Base-by-base conservation (phyloP, 2,797 vertebrate species). In the Phylloscopus collybita region DNA sequence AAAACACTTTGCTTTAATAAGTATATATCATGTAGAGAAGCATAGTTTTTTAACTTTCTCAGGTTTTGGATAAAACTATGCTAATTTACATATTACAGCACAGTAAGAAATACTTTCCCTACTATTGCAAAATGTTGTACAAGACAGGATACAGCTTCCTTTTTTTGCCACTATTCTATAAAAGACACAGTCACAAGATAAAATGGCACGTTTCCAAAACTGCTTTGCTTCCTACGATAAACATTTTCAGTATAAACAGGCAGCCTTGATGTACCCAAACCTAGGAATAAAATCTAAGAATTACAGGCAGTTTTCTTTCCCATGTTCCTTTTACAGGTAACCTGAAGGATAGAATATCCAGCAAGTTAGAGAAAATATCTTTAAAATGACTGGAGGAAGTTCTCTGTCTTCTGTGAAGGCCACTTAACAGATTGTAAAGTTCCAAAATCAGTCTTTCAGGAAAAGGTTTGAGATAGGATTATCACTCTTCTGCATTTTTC, bases 121-220 rank as follows among this genome's bases (percentile, higher is more conserved):
- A n/a, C 11, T 59, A 61, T 11, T 93, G 50, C 80, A 93, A 91
- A 83, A 84, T 21, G 5, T 36, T 67, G 25, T 51, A 40, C 42
- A 91, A 78, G 51, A 84, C 27, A 66, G 36, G 49, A 70, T 21
- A 51, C 13, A 72, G 15, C 72, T 91, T 90, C 80, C 60, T 90
- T 83, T 93, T 93, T 85, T 65, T 86, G 27, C 27, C 76, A 79
- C 59, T 79, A 32, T 44, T 64, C 59, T 79, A 50, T 19, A 50
- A 87, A 79, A 86, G 80, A 57, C 16, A 1, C 11, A 81, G 81
- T 96, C 88, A 92, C 56, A 69, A 95, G 93, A 85, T 57, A 75
- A 67, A 88, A 62, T 51, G 74, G 80, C 91, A 80, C 4, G 8
- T 69, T 75, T 85, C 84, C 92, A 95, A 75, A 85, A 88, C 14